Conservation (phyloP, 2,888 invertebrate genomes). For the Eilema sororculum region DNA sequence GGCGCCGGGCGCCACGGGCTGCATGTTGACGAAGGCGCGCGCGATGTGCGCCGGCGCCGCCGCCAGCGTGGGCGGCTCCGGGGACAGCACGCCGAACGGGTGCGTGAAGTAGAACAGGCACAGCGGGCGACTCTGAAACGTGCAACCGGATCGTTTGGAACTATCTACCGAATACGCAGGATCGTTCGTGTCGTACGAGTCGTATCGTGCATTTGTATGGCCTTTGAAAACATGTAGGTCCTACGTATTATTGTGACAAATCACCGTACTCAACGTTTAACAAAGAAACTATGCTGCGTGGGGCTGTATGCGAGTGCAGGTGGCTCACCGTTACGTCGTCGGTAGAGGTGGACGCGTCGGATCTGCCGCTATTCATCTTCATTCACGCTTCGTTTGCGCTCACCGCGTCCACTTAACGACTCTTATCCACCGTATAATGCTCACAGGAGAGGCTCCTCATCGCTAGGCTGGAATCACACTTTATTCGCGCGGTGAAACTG, state of each 20-base stretch:
- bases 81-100: constrained; percentile 85
- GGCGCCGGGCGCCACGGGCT: constrained; percentile 64
- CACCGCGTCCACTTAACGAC: background rate
- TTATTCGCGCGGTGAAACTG: background rate
- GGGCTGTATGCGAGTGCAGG: background rate
- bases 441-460: background rate
- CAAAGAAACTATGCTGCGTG: too few species aligned
- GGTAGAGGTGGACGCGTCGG: constrained; percentile 83
- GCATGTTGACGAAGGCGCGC: constrained; percentile 70
- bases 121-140: constrained; percentile 77
- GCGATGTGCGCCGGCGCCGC: constrained; percentile 62
- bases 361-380: constrained; percentile 68
- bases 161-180: background rate
- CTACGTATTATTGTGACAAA: too few species aligned
- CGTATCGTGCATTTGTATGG: background rate
- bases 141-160: background rate
- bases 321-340: constrained; percentile 76
- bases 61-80: constrained; percentile 73
- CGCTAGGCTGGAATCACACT: background rate
- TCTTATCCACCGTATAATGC: background rate
- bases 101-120: constrained; percentile 87
- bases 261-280: too few species aligned
- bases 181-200: too few species aligned
- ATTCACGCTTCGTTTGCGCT: constrained; percentile 2
- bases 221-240: background rate